These are phyloP conservation scores for Aphyosemion australe DNA, from an alignment of 2,113 vertebrate species.

Conservation along the genomic window DNA sequence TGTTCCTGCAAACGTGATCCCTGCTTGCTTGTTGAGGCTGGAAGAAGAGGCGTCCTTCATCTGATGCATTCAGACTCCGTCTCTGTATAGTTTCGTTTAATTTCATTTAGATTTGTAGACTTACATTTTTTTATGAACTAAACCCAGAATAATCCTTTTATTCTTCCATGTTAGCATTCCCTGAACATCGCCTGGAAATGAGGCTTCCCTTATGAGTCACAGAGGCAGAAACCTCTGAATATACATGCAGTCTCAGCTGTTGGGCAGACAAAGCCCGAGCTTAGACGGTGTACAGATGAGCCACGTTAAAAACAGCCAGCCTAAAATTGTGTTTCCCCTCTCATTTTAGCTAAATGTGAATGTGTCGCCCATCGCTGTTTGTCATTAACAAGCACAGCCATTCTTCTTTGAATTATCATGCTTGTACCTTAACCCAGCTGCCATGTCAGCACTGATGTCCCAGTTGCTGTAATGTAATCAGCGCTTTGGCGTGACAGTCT, in stretches of 20 bases:
- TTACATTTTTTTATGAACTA: not conserved
- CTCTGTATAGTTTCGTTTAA: not conserved
- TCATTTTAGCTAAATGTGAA: not conserved
- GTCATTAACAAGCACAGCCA: not conserved
- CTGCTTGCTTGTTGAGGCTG: not conserved
- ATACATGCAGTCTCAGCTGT: too few relatives aligned
- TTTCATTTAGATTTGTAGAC: not conserved
- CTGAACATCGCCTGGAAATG: not conserved
- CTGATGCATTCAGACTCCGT: not conserved
- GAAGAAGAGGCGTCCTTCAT: not conserved
- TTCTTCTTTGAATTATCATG: not conserved
- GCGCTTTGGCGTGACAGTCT: not conserved
- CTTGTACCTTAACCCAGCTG: not conserved
- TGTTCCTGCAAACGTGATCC: not conserved
- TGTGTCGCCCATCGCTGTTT: not conserved
- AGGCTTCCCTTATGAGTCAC: not conserved
- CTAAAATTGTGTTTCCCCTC: too few relatives aligned
- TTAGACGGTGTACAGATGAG: too few relatives aligned
- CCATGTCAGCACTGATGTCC: constrained; percentile 5
- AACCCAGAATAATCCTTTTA: not conserved
- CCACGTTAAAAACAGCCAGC: too few relatives aligned
- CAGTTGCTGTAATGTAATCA: constrained; percentile 15
- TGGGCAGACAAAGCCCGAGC: too few relatives aligned
- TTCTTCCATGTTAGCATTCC: not conserved
- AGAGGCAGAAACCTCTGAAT: too few relatives aligned